Percentiles rank a stretch among this genome's conserved stretches.
Evolutionary conservation across 2,113 vertebrate species (phyloP).

Genomic region (Monarcha castaneiventris): DNA sequence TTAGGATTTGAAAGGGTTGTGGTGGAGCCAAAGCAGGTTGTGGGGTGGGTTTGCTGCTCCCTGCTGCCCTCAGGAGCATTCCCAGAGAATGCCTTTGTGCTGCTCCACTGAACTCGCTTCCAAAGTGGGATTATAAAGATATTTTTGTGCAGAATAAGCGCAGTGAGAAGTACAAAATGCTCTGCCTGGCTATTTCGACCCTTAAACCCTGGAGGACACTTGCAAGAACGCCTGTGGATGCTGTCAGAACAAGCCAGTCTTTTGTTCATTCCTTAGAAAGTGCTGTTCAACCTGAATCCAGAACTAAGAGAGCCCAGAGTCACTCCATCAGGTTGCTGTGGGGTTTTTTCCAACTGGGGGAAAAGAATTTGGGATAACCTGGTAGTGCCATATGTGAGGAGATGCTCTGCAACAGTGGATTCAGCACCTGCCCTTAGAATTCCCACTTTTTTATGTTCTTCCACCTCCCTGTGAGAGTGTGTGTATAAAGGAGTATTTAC

Average conservation of each 20-base stretch:
- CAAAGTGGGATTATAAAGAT: neutral
- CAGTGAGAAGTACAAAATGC: neutral
- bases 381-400: neutral
- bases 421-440: neutral
- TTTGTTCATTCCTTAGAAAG: neutral
- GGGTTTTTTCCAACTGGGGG: rapidly evolving
- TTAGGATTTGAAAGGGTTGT: neutral
- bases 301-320: rapidly evolving
- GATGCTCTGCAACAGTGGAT: neutral
- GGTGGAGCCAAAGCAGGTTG: neutral
- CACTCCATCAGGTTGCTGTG: neutral
- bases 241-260: neutral
- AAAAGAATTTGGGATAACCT: neutral
- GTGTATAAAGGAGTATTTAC: neutral
- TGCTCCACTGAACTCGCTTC: neutral
- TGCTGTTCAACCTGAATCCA: neutral
- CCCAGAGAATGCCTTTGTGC: neutral
- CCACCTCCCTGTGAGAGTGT: neutral
- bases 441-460: neutral
- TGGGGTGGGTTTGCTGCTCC: neutral
- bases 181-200: neutral
- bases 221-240: neutral
- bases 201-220: neutral
- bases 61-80: neutral
- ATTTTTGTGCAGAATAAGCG: neutral